Conservation (phyloP, 2,797 vertebrate genomes). For the Spatula clypeata region DNA sequence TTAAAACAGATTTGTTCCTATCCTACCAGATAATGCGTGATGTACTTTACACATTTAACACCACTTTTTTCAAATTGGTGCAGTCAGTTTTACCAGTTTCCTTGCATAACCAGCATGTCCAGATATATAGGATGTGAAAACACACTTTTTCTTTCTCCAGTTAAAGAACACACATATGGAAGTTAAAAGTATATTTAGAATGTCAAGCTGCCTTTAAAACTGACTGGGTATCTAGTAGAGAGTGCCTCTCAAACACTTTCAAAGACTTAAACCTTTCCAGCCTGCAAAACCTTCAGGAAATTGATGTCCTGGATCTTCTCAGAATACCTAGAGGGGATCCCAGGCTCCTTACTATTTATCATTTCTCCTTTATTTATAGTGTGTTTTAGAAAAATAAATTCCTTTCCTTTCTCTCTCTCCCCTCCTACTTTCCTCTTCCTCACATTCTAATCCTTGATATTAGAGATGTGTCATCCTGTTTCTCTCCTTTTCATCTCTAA, state of each 20-base stretch:
- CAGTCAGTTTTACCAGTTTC: not conserved
- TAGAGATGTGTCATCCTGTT: not conserved
- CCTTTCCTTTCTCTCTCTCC: not conserved
- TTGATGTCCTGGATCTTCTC: not conserved
- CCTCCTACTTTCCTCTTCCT: not conserved
- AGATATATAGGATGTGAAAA: not conserved
- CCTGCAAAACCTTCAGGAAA: not conserved
- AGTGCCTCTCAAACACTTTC: not conserved
- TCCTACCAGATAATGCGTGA: not conserved
- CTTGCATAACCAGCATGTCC: not conserved
- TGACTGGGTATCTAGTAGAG: not conserved
- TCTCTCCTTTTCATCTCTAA: not conserved
- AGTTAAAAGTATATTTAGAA: not conserved
- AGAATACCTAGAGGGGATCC: not conserved
- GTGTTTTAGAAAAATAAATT: not conserved
- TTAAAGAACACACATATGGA: not conserved
- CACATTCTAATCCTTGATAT: not conserved
- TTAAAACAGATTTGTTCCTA: not conserved
- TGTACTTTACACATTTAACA: not conserved
- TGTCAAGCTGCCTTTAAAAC: not conserved
- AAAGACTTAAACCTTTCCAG: not conserved
- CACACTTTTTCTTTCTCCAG: not conserved
- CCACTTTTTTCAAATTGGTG: not conserved
- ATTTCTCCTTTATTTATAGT: not conserved
- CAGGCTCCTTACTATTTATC: not conserved